Evolutionary conservation across 2,113 vertebrate genomes (phyloP).

Genomic region (Campylomormyrus tamandua): DNA sequence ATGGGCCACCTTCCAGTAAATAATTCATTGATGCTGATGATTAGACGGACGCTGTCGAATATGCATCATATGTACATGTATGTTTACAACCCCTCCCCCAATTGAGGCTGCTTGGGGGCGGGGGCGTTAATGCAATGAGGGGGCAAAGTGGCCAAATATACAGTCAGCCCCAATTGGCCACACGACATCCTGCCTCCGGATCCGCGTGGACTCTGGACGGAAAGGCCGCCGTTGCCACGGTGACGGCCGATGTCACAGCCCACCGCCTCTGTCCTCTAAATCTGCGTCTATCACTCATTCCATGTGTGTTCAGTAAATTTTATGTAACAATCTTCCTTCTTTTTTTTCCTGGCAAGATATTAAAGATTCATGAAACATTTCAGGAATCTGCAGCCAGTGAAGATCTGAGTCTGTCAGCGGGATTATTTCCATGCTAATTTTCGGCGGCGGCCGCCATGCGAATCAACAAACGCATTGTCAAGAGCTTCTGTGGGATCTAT

Average conservation of each 20-base stretch:
- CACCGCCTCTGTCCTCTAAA: slow-evolving; percentile 37
- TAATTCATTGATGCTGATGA: neutral
- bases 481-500: slow-evolving; percentile 43
- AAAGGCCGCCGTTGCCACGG: neutral
- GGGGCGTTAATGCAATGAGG: neutral
- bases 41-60: neutral
- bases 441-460: slow-evolving; percentile 46
- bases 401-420: slow-evolving; percentile 48
- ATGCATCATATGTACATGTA: neutral
- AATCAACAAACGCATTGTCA: slow-evolving; percentile 51
- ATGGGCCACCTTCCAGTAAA: neutral
- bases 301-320: neutral
- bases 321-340: slow-evolving; percentile 1
- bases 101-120: neutral
- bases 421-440: slow-evolving; percentile 63
- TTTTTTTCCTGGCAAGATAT: neutral
- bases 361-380: slow-evolving; percentile 46
- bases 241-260: neutral
- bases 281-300: slow-evolving; percentile 15
- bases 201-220: neutral
- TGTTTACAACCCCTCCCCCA: neutral
- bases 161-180: neutral
- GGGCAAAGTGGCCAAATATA: neutral
- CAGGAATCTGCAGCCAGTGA: slow-evolving; percentile 45
- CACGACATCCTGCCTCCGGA: neutral